A percentile compares a stretch with the other conserved stretches of the same genome.
phyloP scores from a whole-genome alignment of 2,113 vertebrate genomes.

The Pardalotus punctatus region DNA sequence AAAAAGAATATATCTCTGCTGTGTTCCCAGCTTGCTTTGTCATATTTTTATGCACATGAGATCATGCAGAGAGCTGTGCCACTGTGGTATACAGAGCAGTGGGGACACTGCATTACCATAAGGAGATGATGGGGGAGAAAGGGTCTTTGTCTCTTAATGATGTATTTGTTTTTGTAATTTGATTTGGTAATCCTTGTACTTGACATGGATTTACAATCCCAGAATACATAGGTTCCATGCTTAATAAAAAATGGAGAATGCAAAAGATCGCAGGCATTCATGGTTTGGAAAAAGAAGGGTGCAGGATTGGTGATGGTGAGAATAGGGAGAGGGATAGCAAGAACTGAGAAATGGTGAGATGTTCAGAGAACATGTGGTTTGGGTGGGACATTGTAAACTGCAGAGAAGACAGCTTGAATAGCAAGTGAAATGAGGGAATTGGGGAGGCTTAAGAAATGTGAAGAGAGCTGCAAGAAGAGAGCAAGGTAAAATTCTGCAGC shows the following conservation, averaged over 20 bases:
- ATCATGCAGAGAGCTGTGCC: not conserved
- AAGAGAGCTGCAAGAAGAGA: not conserved
- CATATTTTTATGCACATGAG: not conserved
- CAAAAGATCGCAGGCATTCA: rapidly evolving
- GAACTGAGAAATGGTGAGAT: not conserved
- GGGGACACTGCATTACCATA: not conserved
- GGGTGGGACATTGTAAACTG: not conserved
- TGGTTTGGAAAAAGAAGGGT: not conserved
- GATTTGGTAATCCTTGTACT: not conserved
- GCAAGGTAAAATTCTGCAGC: not conserved
- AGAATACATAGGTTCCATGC: not conserved
- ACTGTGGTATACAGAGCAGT: not conserved
- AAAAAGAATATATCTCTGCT: not conserved
- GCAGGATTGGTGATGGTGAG: not conserved
- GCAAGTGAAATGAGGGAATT: not conserved
- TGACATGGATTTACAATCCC: not conserved
- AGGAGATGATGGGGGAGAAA: not conserved
- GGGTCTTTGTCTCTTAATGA: not conserved
- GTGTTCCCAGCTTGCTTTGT: constrained; percentile 20
- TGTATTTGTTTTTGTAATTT: not conserved
- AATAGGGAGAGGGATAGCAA: not conserved
- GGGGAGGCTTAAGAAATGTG: not conserved
- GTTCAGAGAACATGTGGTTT: not conserved
- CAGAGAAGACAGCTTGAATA: not conserved
- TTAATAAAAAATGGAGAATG: not conserved